Evolutionary conservation across 2,888 invertebrate genomes (phyloP), one percentile per base, ranked within the genome.

Genomic region (Eremobia ochroleuca): DNA sequence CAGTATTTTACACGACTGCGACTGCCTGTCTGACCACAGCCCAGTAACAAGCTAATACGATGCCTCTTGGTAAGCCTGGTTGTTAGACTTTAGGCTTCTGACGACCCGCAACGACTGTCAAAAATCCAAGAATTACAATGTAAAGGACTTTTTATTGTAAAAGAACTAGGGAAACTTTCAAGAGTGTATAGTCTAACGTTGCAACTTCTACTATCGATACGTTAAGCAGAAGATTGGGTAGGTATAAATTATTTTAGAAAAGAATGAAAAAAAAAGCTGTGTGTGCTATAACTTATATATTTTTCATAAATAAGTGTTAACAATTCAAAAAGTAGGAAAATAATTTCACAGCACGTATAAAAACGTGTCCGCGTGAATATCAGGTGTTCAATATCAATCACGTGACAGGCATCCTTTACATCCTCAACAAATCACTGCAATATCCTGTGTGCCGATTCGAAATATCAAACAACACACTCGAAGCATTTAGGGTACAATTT

Each of bases 221-320:
- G 21, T 21, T 8, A 61, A 34, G 4, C 9, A 61, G 21, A 34
- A 61, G 61, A 34, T 61, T 21, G 9, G 61, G 21, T 61, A n/a
- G 18, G 18, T n/a, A 55, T 15, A 0, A 1, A 61, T 28, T 0
- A 28, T 34, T 31, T 9, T 1, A 28, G 0, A 43, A 40, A 34
- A 52, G 0, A 55, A 64, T 62, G 61, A 68, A 82, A 83, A 82
- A 83, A 79, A 68, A 83, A 85, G 58, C 25, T 25, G n/a, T 68
- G 34, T 88, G 90, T 92, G 91, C 89, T 89, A 83, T 88, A 92
- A 88, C 85, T 85, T 84, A 89, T 90, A 88, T 88, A 83, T 89
- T 79, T 77, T 90, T 90, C 76, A 86, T 87, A 90, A 89, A 90
- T 85, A 84, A 85, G 88, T 90, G 89, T 75, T 88, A 90, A 89